Percentiles rank a stretch among this genome's conserved stretches.
Conservation (phyloP, 1,140 invertebrate species). For the Diachasmimorpha longicaudata region DNA sequence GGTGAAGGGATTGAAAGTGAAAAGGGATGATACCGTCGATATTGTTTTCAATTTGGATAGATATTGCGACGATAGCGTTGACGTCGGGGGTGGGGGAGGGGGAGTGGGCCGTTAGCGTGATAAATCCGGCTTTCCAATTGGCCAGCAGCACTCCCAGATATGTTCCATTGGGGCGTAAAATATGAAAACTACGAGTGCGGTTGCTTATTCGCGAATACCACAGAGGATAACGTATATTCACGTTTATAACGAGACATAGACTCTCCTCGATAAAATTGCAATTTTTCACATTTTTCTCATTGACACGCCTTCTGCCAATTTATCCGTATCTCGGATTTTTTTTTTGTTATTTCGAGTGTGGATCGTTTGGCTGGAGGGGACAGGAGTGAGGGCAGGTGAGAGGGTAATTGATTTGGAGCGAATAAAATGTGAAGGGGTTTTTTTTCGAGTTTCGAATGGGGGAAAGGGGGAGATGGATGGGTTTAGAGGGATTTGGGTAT, state of each 20-base stretch:
- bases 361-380: constrained; percentile 18
- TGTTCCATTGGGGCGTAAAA: constrained; percentile 47
- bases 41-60: constrained; percentile 42
- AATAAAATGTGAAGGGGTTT: neutral
- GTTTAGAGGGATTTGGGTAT: too few species aligned
- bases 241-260: neutral
- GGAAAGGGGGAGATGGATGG: too few species aligned
- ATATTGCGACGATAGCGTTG: constrained; percentile 45
- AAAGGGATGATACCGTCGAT: constrained; percentile 30
- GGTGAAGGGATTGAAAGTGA: constrained; percentile 6
- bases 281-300: constrained; percentile 10
- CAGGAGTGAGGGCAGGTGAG: neutral
- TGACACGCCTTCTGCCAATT: neutral
- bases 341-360: neutral
- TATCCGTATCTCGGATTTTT: constrained; percentile 2
- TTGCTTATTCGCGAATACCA: constrained; percentile 6
- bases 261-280: neutral
- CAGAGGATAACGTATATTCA: neutral
- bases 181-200: constrained; percentile 46
- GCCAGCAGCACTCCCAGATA: constrained; percentile 42
- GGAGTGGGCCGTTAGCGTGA: constrained; percentile 39
- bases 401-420: constrained; percentile 22
- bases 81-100: constrained; percentile 26
- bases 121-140: constrained; percentile 51
- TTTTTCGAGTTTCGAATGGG: neutral